Conservation (phyloP, 2,888 invertebrate genomes). For the Agriopis marginaria region DNA sequence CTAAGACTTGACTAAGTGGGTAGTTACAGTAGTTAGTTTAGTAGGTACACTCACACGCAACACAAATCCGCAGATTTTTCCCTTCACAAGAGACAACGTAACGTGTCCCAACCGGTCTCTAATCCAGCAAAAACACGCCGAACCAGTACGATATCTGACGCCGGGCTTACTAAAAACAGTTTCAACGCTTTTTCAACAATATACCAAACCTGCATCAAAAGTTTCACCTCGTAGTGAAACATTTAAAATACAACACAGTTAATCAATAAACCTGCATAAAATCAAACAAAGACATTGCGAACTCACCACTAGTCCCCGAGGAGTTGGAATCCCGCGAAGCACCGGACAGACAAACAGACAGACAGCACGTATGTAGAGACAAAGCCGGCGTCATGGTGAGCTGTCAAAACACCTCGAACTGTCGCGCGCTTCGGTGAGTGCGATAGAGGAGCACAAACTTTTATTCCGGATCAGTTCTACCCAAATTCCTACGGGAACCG, state of each 20-base stretch:
- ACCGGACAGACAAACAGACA: conserved; percentile 16
- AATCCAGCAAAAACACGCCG: too few relatives aligned
- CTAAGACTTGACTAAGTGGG: too few relatives aligned
- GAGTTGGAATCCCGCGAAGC: conserved; percentile 33
- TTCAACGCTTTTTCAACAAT: too few relatives aligned
- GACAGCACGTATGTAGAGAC: conserved; percentile 20
- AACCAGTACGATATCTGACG: too few relatives aligned
- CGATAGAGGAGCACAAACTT: conserved; percentile 34
- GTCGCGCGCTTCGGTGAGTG: conserved; percentile 55
- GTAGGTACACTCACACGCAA: too few relatives aligned
- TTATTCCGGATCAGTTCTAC: not conserved
- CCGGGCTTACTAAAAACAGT: too few relatives aligned
- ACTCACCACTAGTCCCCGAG: conserved; percentile 28
- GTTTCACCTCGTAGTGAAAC: not conserved
- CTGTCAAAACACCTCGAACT: conserved; percentile 78
- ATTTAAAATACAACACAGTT: not conserved
- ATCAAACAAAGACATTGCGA: not conserved
- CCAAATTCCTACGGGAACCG: too few relatives aligned
- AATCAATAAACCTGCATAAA: not conserved
- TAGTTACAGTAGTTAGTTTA: too few relatives aligned
- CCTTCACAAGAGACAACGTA: too few relatives aligned
- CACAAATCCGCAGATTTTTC: too few relatives aligned
- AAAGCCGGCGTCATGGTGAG: conserved; percentile 64
- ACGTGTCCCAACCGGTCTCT: too few relatives aligned
- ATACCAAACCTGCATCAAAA: too few relatives aligned